phyloP scores from a whole-genome alignment of 2,797 vertebrate species.

The Peromyscus attwateri region DNA sequence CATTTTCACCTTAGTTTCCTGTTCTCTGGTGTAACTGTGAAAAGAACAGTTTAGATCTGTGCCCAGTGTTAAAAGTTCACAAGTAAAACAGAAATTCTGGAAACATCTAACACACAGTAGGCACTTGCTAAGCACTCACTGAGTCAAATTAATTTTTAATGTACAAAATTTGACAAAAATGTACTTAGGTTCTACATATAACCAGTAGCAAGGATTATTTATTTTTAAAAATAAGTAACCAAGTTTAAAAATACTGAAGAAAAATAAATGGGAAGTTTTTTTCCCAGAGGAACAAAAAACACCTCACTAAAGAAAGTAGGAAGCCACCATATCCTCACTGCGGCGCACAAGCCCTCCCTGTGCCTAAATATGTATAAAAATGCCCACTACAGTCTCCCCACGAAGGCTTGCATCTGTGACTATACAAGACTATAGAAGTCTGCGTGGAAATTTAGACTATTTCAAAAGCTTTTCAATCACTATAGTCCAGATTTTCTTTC shows the following conservation, averaged over 20 bases:
- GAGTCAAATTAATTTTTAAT: slow-evolving; percentile 62
- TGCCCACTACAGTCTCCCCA: neutral
- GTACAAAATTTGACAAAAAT: slow-evolving; percentile 52
- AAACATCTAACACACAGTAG: slow-evolving; percentile 66
- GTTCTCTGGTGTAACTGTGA: slow-evolving; percentile 59
- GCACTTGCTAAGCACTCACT: slow-evolving; percentile 35
- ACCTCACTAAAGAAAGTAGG: slow-evolving; percentile 61
- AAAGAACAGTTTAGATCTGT: slow-evolving; percentile 48
- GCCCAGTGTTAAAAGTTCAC: slow-evolving; percentile 4
- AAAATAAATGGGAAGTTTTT: slow-evolving; percentile 70
- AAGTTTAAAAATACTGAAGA: slow-evolving; percentile 69
- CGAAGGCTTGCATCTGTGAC: slow-evolving; percentile 65
- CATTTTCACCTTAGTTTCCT: slow-evolving; percentile 74
- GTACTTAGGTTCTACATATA: slow-evolving; percentile 30
- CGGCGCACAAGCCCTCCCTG: slow-evolving; percentile 8
- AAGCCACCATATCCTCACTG: slow-evolving; percentile 25
- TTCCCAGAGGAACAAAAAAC: slow-evolving; percentile 53
- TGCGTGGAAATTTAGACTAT: slow-evolving; percentile 67
- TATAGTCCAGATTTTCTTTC: slow-evolving; percentile 63
- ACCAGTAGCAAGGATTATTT: slow-evolving; percentile 59
- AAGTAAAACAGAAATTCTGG: slow-evolving; percentile 52
- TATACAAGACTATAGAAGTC: slow-evolving; percentile 61
- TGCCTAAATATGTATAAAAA: slow-evolving; percentile 18
- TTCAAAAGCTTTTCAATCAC: slow-evolving; percentile 70
- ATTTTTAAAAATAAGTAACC: slow-evolving; percentile 24